Base-by-base conservation (phyloP, 2,888 invertebrate genomes). In the Rugalucina vietnamica region DNA sequence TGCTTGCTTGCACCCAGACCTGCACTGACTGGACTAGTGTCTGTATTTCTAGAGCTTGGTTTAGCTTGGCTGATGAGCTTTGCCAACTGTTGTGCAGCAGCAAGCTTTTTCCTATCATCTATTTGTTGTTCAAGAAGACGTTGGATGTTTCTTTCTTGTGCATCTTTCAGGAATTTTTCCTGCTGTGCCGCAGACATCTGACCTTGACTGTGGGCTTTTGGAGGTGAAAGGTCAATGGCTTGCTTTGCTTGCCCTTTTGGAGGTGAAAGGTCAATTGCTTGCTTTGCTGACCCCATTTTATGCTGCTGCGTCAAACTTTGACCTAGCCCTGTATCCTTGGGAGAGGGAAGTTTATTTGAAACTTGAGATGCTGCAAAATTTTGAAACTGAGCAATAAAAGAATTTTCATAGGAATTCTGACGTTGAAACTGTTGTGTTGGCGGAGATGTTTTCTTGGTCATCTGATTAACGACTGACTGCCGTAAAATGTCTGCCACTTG, bases 371-470 rank as follows among this genome's bases (percentile, higher is more conserved):
- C 74, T 36, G 88, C 81, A 87, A 88, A 89, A 70, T 90, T 90
- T 74, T 89, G 87, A 88, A 89, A 91, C 79, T 90, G 89, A 34
- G 88, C 86, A 74, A 89, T 73, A 72, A 82, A 91, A 4, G 80
- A 77, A 69, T 74, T 82, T 49, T 81, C 81, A n/a, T 72, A 65
- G 12, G 82, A 84, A 73, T 71, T 82, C 60, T 81, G 82, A 72
- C 82, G 65, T n/a, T 79, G 79, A 50, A 36, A 49, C 18, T 49
- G 76, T 18, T 76, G 76, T 37, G 79, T 78, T 1, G 78, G 79
- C 2, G 80, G 69, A 43, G 69, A 54, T 32, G 71, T 71, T 34
- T 72, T 73, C 1, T 27, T 81, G 18, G 54, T 24, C n/a, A 18
- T 36, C 12, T 79, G 82, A 21, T 86, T 80, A 36, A 29, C 60